Evolutionary conservation across 2,113 vertebrate genomes (phyloP).

Genomic region (human): DNA sequence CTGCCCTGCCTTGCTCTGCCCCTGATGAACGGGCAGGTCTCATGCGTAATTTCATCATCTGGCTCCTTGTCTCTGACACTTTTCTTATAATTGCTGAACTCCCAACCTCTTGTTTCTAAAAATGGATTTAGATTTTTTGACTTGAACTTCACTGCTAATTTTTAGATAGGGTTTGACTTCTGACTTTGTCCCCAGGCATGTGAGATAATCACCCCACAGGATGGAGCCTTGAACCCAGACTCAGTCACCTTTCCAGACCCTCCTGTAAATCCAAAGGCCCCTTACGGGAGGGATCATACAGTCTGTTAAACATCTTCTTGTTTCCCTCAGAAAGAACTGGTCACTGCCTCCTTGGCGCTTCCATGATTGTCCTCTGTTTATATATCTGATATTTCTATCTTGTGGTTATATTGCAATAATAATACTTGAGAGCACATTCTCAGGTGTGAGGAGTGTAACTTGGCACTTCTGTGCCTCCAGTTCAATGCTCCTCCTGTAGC

Average conservation of each 20-base stretch:
- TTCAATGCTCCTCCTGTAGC: rapidly evolving
- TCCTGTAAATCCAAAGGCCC: background rate
- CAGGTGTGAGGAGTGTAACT: background rate
- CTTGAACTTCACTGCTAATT: background rate
- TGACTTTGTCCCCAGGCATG: background rate
- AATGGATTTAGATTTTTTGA: background rate
- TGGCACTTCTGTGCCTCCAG: background rate
- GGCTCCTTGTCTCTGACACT: background rate
- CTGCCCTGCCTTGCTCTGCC: background rate
- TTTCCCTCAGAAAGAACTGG: background rate
- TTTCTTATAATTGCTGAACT: background rate
- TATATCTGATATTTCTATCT: background rate
- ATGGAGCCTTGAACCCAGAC: background rate
- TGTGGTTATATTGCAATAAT: background rate
- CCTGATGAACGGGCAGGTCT: background rate
- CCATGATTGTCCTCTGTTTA: background rate
- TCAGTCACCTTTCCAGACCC: background rate
- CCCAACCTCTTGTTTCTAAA: background rate
- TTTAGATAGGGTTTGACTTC: background rate
- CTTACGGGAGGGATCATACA: background rate
- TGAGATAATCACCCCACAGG: background rate
- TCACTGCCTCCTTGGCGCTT: background rate
- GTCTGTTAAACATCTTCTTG: background rate
- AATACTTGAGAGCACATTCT: background rate
- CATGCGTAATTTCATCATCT: background rate